phyloP scores from a whole-genome alignment of 2,113 vertebrate genomes.

The Anthoscopus minutus region DNA sequence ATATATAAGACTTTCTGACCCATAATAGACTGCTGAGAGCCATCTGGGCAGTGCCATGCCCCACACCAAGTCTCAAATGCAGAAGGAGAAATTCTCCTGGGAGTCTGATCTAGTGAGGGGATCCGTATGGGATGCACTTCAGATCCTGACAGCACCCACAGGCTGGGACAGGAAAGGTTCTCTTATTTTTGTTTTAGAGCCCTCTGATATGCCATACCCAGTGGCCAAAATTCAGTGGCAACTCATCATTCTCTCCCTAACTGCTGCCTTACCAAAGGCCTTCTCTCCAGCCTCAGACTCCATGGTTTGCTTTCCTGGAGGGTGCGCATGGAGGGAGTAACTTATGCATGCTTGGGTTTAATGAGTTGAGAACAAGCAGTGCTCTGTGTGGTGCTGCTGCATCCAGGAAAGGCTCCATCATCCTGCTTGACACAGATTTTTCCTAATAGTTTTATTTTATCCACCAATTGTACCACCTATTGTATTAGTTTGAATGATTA shows the following conservation, averaged over 20 bases:
- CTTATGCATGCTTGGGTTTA: neutral
- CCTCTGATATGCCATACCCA: rapidly evolving
- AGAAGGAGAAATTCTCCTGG: neutral
- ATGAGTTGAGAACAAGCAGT: neutral
- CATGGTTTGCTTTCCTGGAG: neutral
- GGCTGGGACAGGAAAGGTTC: neutral
- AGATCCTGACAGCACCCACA: neutral
- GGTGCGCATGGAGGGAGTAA: neutral
- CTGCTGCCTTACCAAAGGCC: neutral
- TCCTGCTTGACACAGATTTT: neutral
- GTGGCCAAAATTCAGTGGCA: neutral
- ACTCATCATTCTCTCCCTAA: neutral
- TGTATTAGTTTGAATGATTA: neutral
- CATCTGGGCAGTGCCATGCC: too few relatives aligned
- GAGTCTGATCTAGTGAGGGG: neutral
- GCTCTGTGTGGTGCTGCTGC: neutral
- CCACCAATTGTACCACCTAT: neutral
- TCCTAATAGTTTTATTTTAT: neutral
- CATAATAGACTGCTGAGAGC: neutral
- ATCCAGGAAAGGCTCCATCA: neutral
- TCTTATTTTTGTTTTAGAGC: neutral
- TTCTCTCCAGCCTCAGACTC: neutral
- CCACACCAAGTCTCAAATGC: neutral
- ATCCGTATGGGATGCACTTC: neutral
- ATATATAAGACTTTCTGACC: neutral